Evolutionary conservation across 2,113 vertebrate genomes (phyloP), one percentile per base, ranked within the genome.

Genomic region (Neolamprologus tretocephalus): DNA sequence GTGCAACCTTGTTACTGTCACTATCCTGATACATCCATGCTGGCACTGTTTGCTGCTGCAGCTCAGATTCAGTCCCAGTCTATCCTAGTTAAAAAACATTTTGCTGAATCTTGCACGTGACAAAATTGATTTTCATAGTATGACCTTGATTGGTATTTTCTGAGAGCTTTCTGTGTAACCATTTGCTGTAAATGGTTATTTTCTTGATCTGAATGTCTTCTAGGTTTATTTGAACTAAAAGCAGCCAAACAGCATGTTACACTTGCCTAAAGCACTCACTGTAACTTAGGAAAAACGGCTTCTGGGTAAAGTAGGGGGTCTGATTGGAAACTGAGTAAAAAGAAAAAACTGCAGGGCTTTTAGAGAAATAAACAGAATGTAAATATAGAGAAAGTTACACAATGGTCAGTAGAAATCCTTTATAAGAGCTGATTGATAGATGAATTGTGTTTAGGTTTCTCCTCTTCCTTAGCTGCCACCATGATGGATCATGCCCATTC

Each of bases 401-500:
- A 31, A 19, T 47, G 37, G 14, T 51, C 54, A 66, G 54, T 6
- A 19, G 14, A 33, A 82, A 83, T 0, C 11, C 21, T 45, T 73
- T 28, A 45, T 55, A 49, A 26, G 45, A 63, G 73, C 80, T 42
- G 84, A 89, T 73, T 73, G 79, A 87, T 80, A 13, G 79, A 80
- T 71, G 68, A 68, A 68, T 28, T 42, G 58, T 53, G 21, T 57
- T 73, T 3, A 4, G 11, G 49, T 83, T 21, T 28, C 58, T 75
- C 42, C 51, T 42, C 26, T 26, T 86, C 55, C 11, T 12, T 3
- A 7, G 40, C 86, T 82, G 66, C 53, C 82, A 37, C 82, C 14
- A 54, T 92, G 93, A 92, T 88, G 42, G 81, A 91, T 92, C 17
- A 21, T 7, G 26, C 16, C 68, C 63, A 7, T 82, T 91, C 58